Base-by-base conservation (phyloP, 2,888 invertebrate species). In the Meiosimyza decipiens region DNA sequence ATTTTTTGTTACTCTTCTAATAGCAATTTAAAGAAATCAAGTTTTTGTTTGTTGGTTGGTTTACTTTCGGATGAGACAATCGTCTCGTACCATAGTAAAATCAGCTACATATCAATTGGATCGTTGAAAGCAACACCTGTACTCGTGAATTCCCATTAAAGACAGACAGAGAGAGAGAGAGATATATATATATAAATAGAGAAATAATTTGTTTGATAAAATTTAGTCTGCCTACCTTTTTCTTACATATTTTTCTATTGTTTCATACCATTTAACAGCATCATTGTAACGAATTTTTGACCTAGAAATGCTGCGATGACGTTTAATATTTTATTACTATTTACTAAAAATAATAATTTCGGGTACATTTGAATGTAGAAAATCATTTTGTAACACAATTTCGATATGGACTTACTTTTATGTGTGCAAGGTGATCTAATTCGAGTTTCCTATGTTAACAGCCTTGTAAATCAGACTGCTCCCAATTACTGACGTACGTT, bases 61-160 rank as follows among this genome's bases (percentile, higher is more conserved):
- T 57, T 57, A 57, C 57, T 57, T 57, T 57, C 57, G 22, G 28
- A 22, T 57, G 57, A 57, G 28, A 57, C 57, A 28, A 57, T 57
- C 57, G 28, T 57, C 57, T 57, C 15, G 28, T 28, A 57, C 57
- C 13, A 57, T 22, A 57, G 57, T 28, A 57, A 28, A 13, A 28
- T 28, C n/a, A 28, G 22, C 13, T 22, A 40, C 40, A 12, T 13
- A 22, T 57, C 28, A 57, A 13, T 57, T 28, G 40, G 28, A 57
- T 28, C 28, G 15, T 12, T 57, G 6, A 57, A 6, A 57, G 57
- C 57, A 28, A 22, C 22, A 13, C 28, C 57, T 57, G 22, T 57
- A 18, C 22, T 28, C 22, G 18, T 28, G 22, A 22, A 11, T 18
- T 22, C 22, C 40, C 40, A 40, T 40, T 40, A 9, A 40, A 28